Conservation (phyloP, 2,888 invertebrate genomes). For the Pyrgus malvae region DNA sequence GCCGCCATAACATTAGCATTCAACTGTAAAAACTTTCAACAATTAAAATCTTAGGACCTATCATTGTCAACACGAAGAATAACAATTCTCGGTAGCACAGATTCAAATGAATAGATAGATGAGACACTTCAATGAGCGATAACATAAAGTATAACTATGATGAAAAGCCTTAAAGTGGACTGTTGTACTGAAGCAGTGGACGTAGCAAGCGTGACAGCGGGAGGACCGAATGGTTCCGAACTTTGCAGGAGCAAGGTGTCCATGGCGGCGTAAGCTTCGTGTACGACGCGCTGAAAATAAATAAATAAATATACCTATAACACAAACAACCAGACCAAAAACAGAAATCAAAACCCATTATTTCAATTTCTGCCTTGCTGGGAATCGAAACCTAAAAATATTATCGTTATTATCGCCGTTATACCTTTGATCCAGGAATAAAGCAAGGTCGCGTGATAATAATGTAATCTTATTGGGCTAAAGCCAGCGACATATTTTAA, state of each 20-base stretch:
- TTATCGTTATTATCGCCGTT: neutral
- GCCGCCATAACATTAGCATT: neutral
- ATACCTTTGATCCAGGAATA: neutral
- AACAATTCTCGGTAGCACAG: too few species aligned
- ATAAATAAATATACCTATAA: too few species aligned
- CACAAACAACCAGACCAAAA: too few species aligned
- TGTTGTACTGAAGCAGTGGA: slow-evolving; percentile 20
- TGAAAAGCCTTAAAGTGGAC: neutral
- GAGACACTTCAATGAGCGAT: neutral
- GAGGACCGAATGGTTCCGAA: slow-evolving; percentile 37
- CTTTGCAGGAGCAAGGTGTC: slow-evolving; percentile 64
- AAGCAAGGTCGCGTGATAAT: neutral
- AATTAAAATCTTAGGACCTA: slow-evolving; percentile 28
- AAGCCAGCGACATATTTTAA: too few species aligned
- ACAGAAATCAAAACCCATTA: too few species aligned
- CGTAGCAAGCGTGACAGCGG: slow-evolving; percentile 38
- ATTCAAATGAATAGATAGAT: too few species aligned
- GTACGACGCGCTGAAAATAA: slow-evolving; percentile 60
- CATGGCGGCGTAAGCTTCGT: slow-evolving; percentile 69
- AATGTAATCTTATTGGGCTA: too few species aligned
- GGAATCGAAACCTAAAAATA: too few species aligned
- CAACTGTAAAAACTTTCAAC: slow-evolving; percentile 1
- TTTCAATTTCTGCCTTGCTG: too few species aligned
- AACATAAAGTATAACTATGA: neutral
- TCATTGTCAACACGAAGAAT: neutral